Conservation (phyloP, 1,140 invertebrate genomes). For the Saccostrea echinata region DNA sequence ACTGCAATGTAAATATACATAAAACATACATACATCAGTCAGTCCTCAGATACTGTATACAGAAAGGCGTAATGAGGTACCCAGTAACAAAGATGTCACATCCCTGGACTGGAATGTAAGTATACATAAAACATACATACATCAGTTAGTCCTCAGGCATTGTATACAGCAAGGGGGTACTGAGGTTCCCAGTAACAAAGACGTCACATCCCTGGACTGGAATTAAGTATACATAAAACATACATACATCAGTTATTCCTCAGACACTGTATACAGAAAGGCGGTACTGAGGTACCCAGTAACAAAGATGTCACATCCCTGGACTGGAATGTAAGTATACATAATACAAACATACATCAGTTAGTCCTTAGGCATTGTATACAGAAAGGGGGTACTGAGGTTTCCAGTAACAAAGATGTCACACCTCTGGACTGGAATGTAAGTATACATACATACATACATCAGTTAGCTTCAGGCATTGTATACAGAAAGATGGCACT, state of each 20-base stretch:
- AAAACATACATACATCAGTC: slow-evolving; percentile 87
- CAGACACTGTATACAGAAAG: slow-evolving; percentile 97
- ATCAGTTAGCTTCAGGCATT: background rate
- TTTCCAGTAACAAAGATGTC: slow-evolving; percentile 99
- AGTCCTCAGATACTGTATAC: slow-evolving; percentile 96
- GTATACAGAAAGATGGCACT: background rate
- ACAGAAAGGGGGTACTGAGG: slow-evolving; percentile 97
- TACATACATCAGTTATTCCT: slow-evolving; percentile 96
- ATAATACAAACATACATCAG: too few species aligned
- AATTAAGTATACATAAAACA: too few species aligned
- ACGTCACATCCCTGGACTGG: too few species aligned
- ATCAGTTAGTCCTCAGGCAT: slow-evolving; percentile 95
- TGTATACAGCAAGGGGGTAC: slow-evolving; percentile 94
- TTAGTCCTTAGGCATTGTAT: slow-evolving; percentile 97
- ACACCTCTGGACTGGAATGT: slow-evolving; percentile 99
- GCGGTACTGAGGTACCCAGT: slow-evolving; percentile 97
- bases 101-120: too few species aligned
- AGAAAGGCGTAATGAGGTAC: too few species aligned
- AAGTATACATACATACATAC: slow-evolving; percentile 81
- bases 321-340: too few species aligned
- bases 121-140: too few species aligned
- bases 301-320: slow-evolving; percentile 99
- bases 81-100: too few species aligned
- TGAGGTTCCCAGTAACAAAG: too few species aligned
- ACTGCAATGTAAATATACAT: too few species aligned